Conservation (phyloP, 2,888 invertebrate genomes). For the Mimachlamys varia region DNA sequence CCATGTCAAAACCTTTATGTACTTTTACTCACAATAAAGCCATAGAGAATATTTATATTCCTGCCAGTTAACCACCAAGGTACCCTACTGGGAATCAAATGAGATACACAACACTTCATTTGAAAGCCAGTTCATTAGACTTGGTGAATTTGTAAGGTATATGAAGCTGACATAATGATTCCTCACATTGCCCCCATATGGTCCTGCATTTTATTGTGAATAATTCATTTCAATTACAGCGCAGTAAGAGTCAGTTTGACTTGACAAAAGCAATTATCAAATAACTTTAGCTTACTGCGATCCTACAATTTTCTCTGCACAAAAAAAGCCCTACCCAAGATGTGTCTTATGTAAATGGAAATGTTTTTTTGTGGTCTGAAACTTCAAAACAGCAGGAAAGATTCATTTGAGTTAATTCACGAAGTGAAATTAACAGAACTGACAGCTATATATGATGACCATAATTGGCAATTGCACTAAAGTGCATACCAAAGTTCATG, state of each 20-base stretch:
- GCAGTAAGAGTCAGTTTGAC: background rate
- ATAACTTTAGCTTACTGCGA: background rate
- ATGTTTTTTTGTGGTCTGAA: background rate
- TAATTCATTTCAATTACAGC: background rate
- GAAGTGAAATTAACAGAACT: background rate
- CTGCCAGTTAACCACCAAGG: background rate
- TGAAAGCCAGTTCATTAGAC: constrained; percentile 35
- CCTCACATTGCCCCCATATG: background rate
- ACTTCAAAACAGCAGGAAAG: background rate
- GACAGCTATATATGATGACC: background rate
- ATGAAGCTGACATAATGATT: background rate
- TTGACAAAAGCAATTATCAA: constrained; percentile 13
- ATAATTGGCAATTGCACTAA: background rate
- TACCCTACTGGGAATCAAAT: constrained; percentile 1
- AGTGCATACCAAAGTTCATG: background rate
- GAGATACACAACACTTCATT: constrained; percentile 21
- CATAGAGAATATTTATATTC: background rate
- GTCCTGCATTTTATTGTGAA: constrained; percentile 8
- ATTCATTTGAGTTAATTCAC: background rate
- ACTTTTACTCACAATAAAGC: background rate
- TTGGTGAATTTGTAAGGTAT: background rate
- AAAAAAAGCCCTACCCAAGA: background rate
- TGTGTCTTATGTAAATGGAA: background rate
- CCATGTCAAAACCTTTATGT: background rate
- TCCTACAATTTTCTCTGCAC: background rate